A percentile compares a stretch with the other conserved stretches of the same genome.
These are phyloP conservation scores for Antedon bifida DNA, from an alignment of 35 echinoderm and acorn worm species.

Conservation along the genomic window DNA sequence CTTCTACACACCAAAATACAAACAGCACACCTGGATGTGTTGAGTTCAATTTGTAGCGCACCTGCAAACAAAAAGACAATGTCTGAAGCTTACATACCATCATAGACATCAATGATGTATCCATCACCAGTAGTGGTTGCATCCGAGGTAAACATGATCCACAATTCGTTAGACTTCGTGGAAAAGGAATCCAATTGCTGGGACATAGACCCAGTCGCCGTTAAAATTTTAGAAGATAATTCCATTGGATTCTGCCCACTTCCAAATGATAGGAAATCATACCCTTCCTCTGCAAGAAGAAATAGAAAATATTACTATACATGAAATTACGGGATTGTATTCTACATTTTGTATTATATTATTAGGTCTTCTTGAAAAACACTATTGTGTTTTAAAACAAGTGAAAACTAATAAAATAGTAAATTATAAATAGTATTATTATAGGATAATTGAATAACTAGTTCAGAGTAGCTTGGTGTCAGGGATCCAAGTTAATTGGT, in stretches of 20 bases:
- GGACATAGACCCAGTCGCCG: slow-evolving; percentile 24
- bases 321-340: too few species aligned
- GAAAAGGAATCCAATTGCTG: slow-evolving; percentile 1
- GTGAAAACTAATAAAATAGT: too few species aligned
- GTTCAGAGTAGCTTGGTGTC: too few species aligned
- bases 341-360: too few species aligned
- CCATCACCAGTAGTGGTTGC: slow-evolving; percentile 19
- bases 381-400: too few species aligned
- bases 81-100: slow-evolving; percentile 29
- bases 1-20: background rate
- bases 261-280: slow-evolving; percentile 62
- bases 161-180: slow-evolving; percentile 24
- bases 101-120: slow-evolving; percentile 45
- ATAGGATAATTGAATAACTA: too few species aligned
- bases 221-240: slow-evolving; percentile 20
- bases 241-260: slow-evolving; percentile 22
- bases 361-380: too few species aligned
- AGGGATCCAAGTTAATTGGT: too few species aligned
- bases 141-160: slow-evolving; percentile 77
- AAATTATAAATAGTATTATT: too few species aligned
- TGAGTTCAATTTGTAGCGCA: background rate
- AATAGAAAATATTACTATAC: background rate
- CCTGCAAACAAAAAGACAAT: too few species aligned
- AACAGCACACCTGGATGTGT: background rate
- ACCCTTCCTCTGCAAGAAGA: slow-evolving; percentile 41